Percentiles rank a stretch among this genome's conserved stretches.
Conservation (phyloP, 2,888 invertebrate genomes). For the Gerris lacustris region DNA sequence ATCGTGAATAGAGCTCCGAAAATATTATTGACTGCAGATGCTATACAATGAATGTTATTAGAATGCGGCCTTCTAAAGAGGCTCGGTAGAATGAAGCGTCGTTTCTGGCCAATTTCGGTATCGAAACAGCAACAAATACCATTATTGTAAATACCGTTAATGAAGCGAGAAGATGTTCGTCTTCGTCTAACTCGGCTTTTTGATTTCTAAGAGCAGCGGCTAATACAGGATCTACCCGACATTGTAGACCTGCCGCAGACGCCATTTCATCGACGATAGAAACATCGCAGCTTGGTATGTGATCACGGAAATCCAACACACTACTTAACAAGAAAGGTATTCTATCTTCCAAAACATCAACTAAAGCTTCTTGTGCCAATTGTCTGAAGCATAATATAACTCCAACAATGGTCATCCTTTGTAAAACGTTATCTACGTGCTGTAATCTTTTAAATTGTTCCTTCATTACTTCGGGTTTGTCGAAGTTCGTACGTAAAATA, state of each 20-base stretch:
- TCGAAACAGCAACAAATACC: constrained; percentile 97
- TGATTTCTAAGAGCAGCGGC: constrained; percentile 81
- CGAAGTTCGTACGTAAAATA: constrained; percentile 86
- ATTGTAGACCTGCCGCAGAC: constrained; percentile 83
- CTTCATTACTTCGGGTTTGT: constrained; percentile 96
- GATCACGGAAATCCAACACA: constrained; percentile 85
- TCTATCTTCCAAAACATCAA: constrained; percentile 83
- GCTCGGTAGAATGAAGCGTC: constrained; percentile 82
- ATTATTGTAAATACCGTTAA: too few relatives aligned
- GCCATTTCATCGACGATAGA: constrained; percentile 90
- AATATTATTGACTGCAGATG: constrained; percentile 87
- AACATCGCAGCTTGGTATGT: constrained; percentile 78
- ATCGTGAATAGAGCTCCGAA: constrained; percentile 94
- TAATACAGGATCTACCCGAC: constrained; percentile 90
- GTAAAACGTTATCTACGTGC: constrained; percentile 87
- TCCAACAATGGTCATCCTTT: constrained; percentile 95
- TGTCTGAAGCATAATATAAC: constrained; percentile 92
- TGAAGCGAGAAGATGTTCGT: constrained; percentile 87
- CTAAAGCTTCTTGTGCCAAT: constrained; percentile 82
- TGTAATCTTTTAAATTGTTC: constrained; percentile 83
- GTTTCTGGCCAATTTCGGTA: constrained; percentile 83
- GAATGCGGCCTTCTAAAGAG: constrained; percentile 81
- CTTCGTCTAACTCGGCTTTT: constrained; percentile 75
- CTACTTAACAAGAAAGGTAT: constrained; percentile 94
- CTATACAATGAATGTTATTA: constrained; percentile 99